Base-by-base conservation (phyloP, 2,113 vertebrate species). In the Cyphomyrus plagiostoma region DNA sequence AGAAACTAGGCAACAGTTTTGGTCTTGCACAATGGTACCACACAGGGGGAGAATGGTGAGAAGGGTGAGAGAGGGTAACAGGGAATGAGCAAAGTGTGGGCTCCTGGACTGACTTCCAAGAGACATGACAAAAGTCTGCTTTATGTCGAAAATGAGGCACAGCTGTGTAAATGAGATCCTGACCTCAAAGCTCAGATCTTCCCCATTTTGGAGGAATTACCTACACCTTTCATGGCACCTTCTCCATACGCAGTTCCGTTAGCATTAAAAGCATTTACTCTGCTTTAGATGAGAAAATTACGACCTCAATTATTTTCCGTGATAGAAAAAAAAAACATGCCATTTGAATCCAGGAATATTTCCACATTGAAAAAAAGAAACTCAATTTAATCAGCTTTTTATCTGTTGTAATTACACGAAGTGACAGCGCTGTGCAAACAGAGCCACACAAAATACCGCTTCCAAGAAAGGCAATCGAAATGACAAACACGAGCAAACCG, bases 271-370 rank as follows among this genome's bases (percentile, higher is more conserved):
- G 42, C 9, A 85, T 45, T 49, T 85, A n/a, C 82, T 46, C 39
- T 49, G 39, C 45, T 85, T 85, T 3, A 49, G 82, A 85, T 85
- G 21, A 48, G 42, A 45, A 49, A n/a, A 85, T 85, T 46, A 85
- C 42, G 19, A n/a, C 74, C 74, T 80, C 74, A 80, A 80, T 80
- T 80, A 80, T 80, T 80, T 46, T 85, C 42, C 9, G 23, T 15
- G 45, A 26, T 52, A 15, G 50, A 86, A 86, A 86, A 87, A 74
- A 74, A 80, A 80, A 80, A 77, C 48, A 87, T 86, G 83, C 46
- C 50, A 53, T 87, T 53, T 87, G 30, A 87, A 30, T 53, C 49
- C n/a, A 52, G 26, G 48, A 89, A 87, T 53, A 50, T 26, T 80
- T 10, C 50, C 39, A 30, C 13, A 50, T 50, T 77, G 13, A 17